Evolutionary conservation across 1,140 invertebrate species (phyloP).

Genomic region (Sesamia nonagrioides): DNA sequence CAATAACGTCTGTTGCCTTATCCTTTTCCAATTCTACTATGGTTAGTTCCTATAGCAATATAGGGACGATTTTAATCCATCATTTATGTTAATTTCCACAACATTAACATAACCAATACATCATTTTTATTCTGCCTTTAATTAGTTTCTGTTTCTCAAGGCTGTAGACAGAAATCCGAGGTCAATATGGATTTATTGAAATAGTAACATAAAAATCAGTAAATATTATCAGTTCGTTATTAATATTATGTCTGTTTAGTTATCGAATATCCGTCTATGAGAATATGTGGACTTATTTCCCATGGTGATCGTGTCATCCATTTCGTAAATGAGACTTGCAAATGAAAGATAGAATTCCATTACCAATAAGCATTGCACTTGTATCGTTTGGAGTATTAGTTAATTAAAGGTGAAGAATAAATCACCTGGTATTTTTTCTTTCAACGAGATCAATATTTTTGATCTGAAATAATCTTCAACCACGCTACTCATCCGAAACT

Average conservation of each 20-base stretch:
- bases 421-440: neutral
- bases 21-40: neutral
- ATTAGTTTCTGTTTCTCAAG: neutral
- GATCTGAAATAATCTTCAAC: neutral
- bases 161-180: neutral
- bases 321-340: neutral
- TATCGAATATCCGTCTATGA: neutral
- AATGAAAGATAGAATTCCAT: neutral
- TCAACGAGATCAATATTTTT: neutral
- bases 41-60: neutral
- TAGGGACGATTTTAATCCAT: neutral
- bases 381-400: neutral
- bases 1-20: neutral
- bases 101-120: neutral
- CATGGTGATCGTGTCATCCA: neutral
- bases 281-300: conserved; percentile 9
- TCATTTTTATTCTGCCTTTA: conserved; percentile 5
- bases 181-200: neutral
- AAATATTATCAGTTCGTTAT: neutral
- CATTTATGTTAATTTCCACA: neutral
- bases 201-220: neutral
- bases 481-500: too few species aligned
- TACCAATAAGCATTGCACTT: neutral
- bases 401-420: too few species aligned
- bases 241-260: neutral